Base-by-base conservation (phyloP, 2,888 invertebrate genomes). In the Pyrocoelia pectoralis region DNA sequence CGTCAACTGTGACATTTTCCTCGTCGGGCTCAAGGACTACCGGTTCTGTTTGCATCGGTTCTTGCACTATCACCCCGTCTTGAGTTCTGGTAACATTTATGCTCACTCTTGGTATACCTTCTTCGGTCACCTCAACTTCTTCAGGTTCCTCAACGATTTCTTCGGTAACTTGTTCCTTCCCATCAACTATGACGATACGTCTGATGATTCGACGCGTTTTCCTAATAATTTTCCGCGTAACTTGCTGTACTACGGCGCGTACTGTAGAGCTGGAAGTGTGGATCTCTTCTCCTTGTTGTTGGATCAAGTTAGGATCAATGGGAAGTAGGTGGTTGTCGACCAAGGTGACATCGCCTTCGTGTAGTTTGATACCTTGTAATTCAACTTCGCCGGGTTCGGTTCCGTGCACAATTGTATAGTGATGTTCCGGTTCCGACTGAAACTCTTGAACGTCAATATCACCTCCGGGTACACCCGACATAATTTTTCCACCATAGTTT, bases 111-210 rank as follows among this genome's bases (percentile, higher is more conserved):
- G 91, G 91, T 70, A 90, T 87, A 71, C 88, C 87, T 79, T 93
- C 89, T 76, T 90, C 90, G 28, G 85, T 85, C 8, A 90, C 84
- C 80, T 91, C 90, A 2, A 91, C 83, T 77, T 89, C 88, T 74
- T 63, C 94, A 0, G 94, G 94, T 78, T 94, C 94, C 75, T 94
- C 94, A 43, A 94, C 84, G 0, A 94, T 81, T 82, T 94, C 94
- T 80, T 94, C 94, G 5, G 89, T 89, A 0, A 92, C 86, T 65
- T 90, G 90, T 81, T 94, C 94, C 80, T 92, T 91, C 0, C 94
- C 94, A 77, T 94, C 90, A 61, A 94, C 87, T 3, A 93, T 88
- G 0, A 90, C 89, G 1, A 92, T 86, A 68, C 89, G 88, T 56
- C 91, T 86, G 54, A 94, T 90, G 13, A 93, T 90, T 67, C 90